Evolutionary conservation across 2,797 vertebrate genomes (phyloP), one percentile per base, ranked within the genome.

Genomic region (Glyptemys insculpta): DNA sequence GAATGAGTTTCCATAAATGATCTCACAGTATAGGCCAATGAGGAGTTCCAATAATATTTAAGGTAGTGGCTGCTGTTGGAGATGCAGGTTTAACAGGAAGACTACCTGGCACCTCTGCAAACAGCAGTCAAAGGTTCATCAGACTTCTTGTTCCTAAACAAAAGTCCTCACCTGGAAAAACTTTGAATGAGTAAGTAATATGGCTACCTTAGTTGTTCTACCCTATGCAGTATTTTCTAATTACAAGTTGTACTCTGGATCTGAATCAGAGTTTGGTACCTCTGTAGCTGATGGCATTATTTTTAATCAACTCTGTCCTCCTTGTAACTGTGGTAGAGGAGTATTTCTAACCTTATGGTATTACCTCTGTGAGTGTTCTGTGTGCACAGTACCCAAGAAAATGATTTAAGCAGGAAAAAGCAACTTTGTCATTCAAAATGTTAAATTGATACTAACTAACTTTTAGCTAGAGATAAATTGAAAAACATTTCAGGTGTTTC

Each of bases 231-330:
- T 65, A 14, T 57, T 95, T 86, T 91, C 29, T 91, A 47, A 4
- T 37, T 87, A 91, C 78, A 31, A 53, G 37, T 96, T 95, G 87
- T 68, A 59, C 29, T 87, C n/a, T 93, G 59, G 57, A 41, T n/a
- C 12, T 72, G 41, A 29, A 29, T 31, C 10, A 27, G 2, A 83
- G 57, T 68, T 19, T 65, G 79, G 53, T 91, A 31, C 41, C 89
- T 80, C n/a, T 85, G 8, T 83, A 54, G 7, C 68, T 93, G 49
- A 56, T 96, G 88, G 81, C 6, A 54, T 9, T 54, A 78, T 62
- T 94, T 92, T 89, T 86, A 88, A 81, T 23, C 3, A 57, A 16
- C 29, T 81, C 50, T 12, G 6, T 65, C 47, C 29, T 11, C 50
- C 25, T 50, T 59, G 79, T 21, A 79, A 47, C 47, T 65, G 62